phyloP scores from a whole-genome alignment of 1,140 invertebrate species.

The Zophobas morio region DNA sequence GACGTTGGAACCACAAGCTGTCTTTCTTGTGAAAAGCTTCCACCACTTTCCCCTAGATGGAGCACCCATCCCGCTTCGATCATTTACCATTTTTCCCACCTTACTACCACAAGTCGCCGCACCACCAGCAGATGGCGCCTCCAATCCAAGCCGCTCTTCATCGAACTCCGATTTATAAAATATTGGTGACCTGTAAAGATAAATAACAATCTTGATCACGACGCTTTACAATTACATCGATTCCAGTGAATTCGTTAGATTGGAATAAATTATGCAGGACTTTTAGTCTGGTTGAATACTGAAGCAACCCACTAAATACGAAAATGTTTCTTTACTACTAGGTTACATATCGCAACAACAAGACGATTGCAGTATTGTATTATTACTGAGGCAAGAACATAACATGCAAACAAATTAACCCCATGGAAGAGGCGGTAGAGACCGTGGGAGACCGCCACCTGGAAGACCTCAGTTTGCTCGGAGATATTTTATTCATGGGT shows the following conservation, averaged over 20 bases:
- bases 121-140: not conserved
- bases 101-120: no score
- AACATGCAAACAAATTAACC: constrained; percentile 49
- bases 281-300: constrained; percentile 30
- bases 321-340: constrained; percentile 20
- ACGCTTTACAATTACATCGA: constrained; percentile 23
- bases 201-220: constrained; percentile 13
- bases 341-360: constrained; percentile 22
- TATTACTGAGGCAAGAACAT: constrained; percentile 37
- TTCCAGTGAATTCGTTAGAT: not conserved
- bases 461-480: constrained; percentile 1
- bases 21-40: no score
- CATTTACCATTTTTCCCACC: no score
- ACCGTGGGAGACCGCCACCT: constrained; percentile 35
- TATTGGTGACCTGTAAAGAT: constrained; percentile 10
- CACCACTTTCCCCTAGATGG: no score
- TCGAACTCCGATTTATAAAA: not conserved
- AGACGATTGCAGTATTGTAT: constrained; percentile 42
- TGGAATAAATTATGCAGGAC: constrained; percentile 2
- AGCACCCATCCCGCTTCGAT: no score
- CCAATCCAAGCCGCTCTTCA: no score
- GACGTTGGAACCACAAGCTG: no score
- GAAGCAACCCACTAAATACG: constrained; percentile 11
- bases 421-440: constrained; percentile 42
- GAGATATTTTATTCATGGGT: constrained; percentile 16